A percentile compares a stretch with the other conserved stretches of the same genome.
Evolutionary conservation across 2,113 vertebrate species (phyloP).

Genomic region (Indicator indicator): DNA sequence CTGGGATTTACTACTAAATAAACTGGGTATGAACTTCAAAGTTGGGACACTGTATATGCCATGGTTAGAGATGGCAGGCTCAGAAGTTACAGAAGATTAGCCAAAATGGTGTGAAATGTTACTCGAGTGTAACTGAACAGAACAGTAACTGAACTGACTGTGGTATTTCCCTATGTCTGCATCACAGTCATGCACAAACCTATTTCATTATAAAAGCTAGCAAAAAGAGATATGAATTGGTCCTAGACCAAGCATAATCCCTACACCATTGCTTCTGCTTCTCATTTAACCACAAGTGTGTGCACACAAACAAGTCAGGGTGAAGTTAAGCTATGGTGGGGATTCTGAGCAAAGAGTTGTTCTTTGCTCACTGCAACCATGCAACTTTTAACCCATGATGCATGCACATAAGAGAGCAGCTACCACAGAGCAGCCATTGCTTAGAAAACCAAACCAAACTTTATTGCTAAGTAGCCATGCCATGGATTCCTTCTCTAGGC

Average conservation of each 20-base stretch:
- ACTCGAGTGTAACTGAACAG: background rate
- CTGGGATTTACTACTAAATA: background rate
- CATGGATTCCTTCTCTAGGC: background rate
- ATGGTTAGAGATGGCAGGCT: background rate
- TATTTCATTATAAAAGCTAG: background rate
- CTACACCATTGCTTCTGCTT: background rate
- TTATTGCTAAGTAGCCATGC: background rate
- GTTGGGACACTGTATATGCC: accelerated
- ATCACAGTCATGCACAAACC: background rate
- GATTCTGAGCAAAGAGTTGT: background rate
- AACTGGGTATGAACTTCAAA: background rate
- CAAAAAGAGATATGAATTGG: background rate
- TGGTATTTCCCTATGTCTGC: too few relatives aligned
- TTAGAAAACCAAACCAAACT: background rate
- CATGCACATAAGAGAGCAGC: background rate
- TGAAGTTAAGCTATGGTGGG: background rate
- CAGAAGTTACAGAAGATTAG: background rate
- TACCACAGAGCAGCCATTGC: background rate
- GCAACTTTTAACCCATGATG: background rate
- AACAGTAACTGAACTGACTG: background rate
- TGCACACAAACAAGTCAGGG: background rate
- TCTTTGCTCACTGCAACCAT: background rate
- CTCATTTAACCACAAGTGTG: background rate
- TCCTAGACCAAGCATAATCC: background rate
- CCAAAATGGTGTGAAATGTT: background rate